A percentile compares a stretch with the other conserved stretches of the same genome.
These are phyloP conservation scores for Polietes domitor DNA, from an alignment of 2,888 invertebrate species.

Conservation along the genomic window DNA sequence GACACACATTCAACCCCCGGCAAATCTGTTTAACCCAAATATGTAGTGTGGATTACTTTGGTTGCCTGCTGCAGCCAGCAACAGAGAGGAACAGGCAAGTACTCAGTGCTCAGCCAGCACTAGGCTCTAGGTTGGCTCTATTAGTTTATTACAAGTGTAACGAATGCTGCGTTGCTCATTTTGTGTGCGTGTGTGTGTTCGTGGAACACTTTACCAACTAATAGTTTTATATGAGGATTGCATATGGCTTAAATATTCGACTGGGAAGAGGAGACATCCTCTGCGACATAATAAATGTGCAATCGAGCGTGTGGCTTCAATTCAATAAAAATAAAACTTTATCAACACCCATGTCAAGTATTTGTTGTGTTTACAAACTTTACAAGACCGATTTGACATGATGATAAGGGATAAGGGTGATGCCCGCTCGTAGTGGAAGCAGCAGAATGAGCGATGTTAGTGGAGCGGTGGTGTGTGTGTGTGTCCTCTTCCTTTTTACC, in stretches of 20 bases:
- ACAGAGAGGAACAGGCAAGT: not conserved
- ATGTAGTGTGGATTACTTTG: not conserved
- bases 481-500: constrained; percentile 22
- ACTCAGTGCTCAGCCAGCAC: not conserved
- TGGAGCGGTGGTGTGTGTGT: constrained; percentile 41
- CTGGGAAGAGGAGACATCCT: not conserved
- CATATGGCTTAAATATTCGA: constrained; percentile 48
- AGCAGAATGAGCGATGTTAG: constrained; percentile 25
- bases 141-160: constrained; percentile 42
- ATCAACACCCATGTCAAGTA: constrained; percentile 75
- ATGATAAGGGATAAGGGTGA: constrained; percentile 63
- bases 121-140: constrained; percentile 7
- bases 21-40: constrained; percentile 21
- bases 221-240: constrained; percentile 51
- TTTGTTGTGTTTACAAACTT: constrained; percentile 80
- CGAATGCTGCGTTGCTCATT: constrained; percentile 26
- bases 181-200: not conserved
- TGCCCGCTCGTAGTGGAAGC: constrained; percentile 20
- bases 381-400: constrained; percentile 69
- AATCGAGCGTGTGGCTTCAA: constrained; percentile 68
- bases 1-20: constrained; percentile 34
- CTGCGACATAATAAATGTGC: constrained; percentile 61
- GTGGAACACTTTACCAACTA: too few species aligned
- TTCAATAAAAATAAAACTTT: constrained; percentile 71
- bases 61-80: not conserved